These are phyloP conservation scores for Elegia similella DNA, from an alignment of 2,888 invertebrate genomes.

Conservation along the genomic window DNA sequence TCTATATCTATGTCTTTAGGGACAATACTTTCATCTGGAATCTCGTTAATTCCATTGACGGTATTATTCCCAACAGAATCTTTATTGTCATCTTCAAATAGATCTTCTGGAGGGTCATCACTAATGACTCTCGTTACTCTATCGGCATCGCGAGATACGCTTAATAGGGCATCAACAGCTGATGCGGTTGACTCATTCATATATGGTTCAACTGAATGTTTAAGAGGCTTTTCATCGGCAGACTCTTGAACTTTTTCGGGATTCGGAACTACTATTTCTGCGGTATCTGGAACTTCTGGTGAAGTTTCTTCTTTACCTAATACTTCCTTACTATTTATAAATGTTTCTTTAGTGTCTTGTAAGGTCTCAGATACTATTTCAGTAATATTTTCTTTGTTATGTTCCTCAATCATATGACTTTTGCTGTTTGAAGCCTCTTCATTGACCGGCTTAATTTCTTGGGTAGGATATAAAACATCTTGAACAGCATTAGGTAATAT, in stretches of 20 bases:
- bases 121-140: constrained; percentile 65
- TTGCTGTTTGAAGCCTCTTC: constrained; percentile 28
- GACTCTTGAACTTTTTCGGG: constrained; percentile 3
- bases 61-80: constrained; percentile 39
- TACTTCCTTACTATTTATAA: constrained; percentile 5
- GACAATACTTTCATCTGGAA: constrained; percentile 27
- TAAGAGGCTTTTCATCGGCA: constrained; percentile 33
- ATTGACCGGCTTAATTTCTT: constrained; percentile 56
- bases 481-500: constrained; percentile 28
- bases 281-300: not conserved
- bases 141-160: constrained; percentile 69
- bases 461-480: constrained; percentile 56
- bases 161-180: constrained; percentile 71
- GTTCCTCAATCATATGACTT: constrained; percentile 18
- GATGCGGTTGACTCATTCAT: constrained; percentile 72
- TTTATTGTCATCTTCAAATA: constrained; percentile 72
- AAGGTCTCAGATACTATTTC: not conserved
- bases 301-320: not conserved
- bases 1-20: constrained; percentile 26
- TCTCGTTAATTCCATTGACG: constrained; percentile 43
- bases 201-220: constrained; percentile 40
- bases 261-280: constrained; percentile 17
- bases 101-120: constrained; percentile 69
- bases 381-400: constrained; percentile 13
- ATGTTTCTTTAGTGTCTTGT: not conserved